Conservation (phyloP, 2,888 invertebrate species). For the Diploptera punctata region DNA sequence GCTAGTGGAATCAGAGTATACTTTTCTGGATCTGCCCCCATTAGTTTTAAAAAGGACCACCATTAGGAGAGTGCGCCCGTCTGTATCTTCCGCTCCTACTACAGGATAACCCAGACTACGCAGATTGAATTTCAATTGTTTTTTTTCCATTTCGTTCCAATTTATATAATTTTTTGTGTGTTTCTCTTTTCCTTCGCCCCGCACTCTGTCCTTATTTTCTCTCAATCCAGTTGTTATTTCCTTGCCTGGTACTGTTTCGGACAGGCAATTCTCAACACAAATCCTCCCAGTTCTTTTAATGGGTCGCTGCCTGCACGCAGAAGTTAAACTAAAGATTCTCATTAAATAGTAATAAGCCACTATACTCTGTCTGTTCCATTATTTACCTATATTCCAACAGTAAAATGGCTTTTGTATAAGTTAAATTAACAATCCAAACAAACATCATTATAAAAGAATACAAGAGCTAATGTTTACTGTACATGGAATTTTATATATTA, state of each 20-base stretch:
- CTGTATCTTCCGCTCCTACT: constrained; percentile 11
- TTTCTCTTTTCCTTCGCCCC: neutral
- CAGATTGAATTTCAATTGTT: constrained; percentile 34
- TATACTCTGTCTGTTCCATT: too few relatives aligned
- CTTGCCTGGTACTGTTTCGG: constrained; percentile 12
- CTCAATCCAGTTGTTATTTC: constrained; percentile 18
- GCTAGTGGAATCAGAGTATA: constrained; percentile 19
- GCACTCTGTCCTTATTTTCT: constrained; percentile 8
- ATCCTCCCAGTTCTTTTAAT: neutral
- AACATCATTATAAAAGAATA: too few relatives aligned
- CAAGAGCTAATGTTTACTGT: too few relatives aligned
- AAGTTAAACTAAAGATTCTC: too few relatives aligned
- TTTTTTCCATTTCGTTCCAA: constrained; percentile 31
- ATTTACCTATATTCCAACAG: too few relatives aligned
- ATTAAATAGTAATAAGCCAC: too few relatives aligned
- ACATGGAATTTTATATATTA: too few relatives aligned
- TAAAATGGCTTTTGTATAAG: too few relatives aligned
- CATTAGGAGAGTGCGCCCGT: constrained; percentile 22
- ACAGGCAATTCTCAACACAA: constrained; percentile 26
- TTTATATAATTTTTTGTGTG: constrained; percentile 33
- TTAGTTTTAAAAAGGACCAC: constrained; percentile 36
- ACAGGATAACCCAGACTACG: constrained; percentile 28
- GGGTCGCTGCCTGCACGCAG: too few relatives aligned
- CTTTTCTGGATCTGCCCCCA: constrained; percentile 11
- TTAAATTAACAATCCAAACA: too few relatives aligned